Percentiles rank a stretch among this genome's conserved stretches.
These are phyloP conservation scores for Acromyrmex echinatior DNA, from an alignment of 1,140 invertebrate genomes.

Conservation along the genomic window DNA sequence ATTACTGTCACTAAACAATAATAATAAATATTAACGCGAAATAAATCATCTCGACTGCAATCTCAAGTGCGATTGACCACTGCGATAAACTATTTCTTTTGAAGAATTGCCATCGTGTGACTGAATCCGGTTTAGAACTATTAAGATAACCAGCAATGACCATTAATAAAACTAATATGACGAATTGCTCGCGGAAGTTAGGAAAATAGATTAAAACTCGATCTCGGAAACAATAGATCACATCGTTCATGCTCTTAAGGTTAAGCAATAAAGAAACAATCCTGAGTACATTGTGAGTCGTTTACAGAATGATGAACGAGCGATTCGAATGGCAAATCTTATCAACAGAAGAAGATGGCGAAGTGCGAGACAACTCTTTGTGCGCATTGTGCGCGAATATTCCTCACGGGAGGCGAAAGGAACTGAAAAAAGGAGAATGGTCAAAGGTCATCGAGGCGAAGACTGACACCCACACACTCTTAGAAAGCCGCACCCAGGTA, in stretches of 20 bases:
- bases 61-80: background rate
- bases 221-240: slow-evolving; percentile 39
- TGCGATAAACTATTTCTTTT: slow-evolving; percentile 10
- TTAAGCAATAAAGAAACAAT: slow-evolving; percentile 15
- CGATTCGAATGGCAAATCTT: slow-evolving; percentile 59
- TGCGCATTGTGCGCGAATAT: background rate
- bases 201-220: slow-evolving; percentile 51
- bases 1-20: background rate
- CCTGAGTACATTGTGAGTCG: slow-evolving; percentile 8
- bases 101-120: background rate
- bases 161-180: slow-evolving; percentile 74
- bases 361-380: slow-evolving; percentile 33
- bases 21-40: background rate
- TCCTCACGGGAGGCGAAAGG: background rate
- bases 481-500: slow-evolving; percentile 39
- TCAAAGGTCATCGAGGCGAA: slow-evolving; percentile 59
- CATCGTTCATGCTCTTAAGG: slow-evolving; percentile 18
- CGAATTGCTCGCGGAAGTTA: slow-evolving; percentile 68
- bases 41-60: background rate
- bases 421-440: background rate
- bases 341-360: slow-evolving; percentile 52
- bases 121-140: slow-evolving; percentile 35
- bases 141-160: slow-evolving; percentile 68
- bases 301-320: slow-evolving; percentile 65
- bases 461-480: slow-evolving; percentile 51